Conservation (phyloP, 2,797 vertebrate genomes). For the Allobates femoralis region DNA sequence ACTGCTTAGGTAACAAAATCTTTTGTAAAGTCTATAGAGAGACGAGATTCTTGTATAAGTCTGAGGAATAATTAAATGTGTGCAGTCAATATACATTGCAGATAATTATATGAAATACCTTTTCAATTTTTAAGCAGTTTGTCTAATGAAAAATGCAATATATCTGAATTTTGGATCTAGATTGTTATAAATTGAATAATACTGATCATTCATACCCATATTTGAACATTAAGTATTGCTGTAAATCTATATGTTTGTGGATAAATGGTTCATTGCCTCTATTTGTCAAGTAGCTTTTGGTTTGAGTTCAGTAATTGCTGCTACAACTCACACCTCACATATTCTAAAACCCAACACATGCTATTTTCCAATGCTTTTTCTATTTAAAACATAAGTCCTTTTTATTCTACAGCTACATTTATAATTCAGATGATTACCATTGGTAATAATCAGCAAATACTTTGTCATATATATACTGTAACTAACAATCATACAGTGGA, state of each 20-base stretch:
- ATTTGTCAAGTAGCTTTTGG: neutral
- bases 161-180: neutral
- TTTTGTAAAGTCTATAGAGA: conserved; percentile 17
- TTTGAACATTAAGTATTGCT: neutral
- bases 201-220: neutral
- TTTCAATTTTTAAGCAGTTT: neutral
- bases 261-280: neutral
- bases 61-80: conserved; percentile 8
- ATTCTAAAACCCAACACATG: neutral
- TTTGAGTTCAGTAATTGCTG: neutral
- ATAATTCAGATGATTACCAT: no score
- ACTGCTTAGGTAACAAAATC: conserved; percentile 41
- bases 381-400: neutral
- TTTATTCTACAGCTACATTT: no score
- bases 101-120: neutral
- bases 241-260: neutral
- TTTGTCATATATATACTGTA: no score
- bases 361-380: neutral
- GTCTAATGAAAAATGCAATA: neutral
- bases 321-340: neutral
- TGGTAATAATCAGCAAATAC: no score
- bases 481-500: no score
- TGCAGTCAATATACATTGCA: conserved; percentile 14
- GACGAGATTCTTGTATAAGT: neutral
- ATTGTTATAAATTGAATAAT: neutral